Base-by-base conservation (phyloP, 2,113 vertebrate species). In the Eurypyga helias region DNA sequence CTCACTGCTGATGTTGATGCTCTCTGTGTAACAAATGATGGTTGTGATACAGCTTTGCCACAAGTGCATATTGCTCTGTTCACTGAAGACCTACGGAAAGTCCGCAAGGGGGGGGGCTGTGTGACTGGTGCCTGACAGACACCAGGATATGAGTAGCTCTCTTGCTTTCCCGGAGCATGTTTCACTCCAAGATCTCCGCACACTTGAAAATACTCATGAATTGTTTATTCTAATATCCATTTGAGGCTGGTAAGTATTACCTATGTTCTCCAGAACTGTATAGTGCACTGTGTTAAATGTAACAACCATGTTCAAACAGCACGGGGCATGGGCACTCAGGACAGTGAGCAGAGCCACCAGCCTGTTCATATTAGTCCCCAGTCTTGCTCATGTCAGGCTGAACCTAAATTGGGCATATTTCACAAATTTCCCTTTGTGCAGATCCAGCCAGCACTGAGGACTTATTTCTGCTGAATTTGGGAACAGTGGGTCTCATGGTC, bases 11-110 rank as follows among this genome's bases (percentile, higher is more conserved):
- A 46, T 84, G 10, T 57, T 95, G 33, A 65, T 84, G 26, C 41
- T 91, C 3, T 66, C 11, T 3, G 8, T 77, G 34, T 91, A 93
- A 62, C 83, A 90, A 77, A 36, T 61, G 3, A 43, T 58, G n/a
- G 20, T 31, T 72, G 26, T 61, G 87, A 71, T 64, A 64, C 52
- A 80, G 45, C 31, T 67, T 85, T 95, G 77, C 78, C 90, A 70
- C 58, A 69, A 69, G 71, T 57, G 21, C 69, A 3, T 87, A 23
- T 71, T 54, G 26, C 52, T 91, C 57, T 83, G 23, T 69, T 88
- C 23, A 20, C 4, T 11, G n/a, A 73, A 67, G 10, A 67, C 6
- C 29, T 70, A 6, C 11, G 17, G 65, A 49, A 77, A 72, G 46
- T 34, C 29, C 21, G 4, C 51, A 52, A 48, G 83, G 29, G 6